Conservation (phyloP, 2,113 vertebrate species). For the Xiphorhynchus elegans region DNA sequence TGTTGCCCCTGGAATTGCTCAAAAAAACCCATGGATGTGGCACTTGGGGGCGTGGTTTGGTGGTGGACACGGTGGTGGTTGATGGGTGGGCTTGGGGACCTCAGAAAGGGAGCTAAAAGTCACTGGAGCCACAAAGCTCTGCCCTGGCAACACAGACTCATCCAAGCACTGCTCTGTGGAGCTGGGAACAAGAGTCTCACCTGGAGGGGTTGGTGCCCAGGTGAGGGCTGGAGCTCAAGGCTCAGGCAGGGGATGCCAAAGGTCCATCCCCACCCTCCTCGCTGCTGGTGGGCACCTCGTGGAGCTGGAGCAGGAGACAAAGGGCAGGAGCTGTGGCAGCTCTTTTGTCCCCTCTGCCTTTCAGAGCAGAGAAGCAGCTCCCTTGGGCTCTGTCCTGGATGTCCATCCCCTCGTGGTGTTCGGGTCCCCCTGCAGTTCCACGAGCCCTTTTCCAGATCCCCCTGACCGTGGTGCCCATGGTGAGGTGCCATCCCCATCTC, state of each 20-base stretch:
- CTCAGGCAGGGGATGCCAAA: accelerated
- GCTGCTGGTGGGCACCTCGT: background rate
- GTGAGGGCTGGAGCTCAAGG: accelerated
- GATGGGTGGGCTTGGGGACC: too few relatives aligned
- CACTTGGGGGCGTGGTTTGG: background rate
- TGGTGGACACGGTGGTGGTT: accelerated
- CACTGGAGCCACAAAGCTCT: background rate
- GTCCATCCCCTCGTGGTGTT: too few relatives aligned
- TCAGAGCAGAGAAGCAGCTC: background rate
- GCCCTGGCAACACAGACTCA: too few relatives aligned
- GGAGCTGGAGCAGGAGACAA: background rate
- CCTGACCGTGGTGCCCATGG: background rate
- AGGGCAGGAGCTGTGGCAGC: background rate
- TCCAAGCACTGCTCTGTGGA: too few relatives aligned
- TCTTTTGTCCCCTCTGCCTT: background rate
- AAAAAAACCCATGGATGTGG: accelerated
- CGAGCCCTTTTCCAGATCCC: too few relatives aligned
- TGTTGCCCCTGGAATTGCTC: background rate
- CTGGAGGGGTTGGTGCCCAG: background rate
- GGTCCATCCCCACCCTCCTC: accelerated
- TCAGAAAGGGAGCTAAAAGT: too few relatives aligned
- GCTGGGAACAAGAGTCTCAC: background rate
- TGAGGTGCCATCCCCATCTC: background rate
- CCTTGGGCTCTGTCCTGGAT: background rate
- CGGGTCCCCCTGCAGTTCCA: too few relatives aligned